These are phyloP conservation scores for Catalaphyllia jardinei DNA, from an alignment of 64 coral and sea anemone genomes.

Conservation along the genomic window DNA sequence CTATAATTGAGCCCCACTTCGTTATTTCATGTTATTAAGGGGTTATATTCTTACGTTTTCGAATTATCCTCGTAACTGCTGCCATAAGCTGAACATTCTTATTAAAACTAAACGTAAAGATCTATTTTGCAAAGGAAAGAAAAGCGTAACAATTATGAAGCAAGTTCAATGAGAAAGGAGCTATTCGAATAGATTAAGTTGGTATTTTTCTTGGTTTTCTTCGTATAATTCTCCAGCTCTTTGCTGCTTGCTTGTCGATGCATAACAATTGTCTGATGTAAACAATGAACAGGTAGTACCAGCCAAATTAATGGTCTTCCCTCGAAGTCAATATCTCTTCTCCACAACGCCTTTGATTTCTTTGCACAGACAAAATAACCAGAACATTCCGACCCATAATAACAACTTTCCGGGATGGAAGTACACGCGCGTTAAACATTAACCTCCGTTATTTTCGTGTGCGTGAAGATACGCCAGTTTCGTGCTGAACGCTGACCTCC, in stretches of 20 bases:
- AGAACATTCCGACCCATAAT: background rate
- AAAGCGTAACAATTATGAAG: too few relatives aligned
- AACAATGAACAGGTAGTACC: slow-evolving; percentile 74
- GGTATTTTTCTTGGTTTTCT: background rate
- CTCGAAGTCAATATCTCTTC: slow-evolving; percentile 20
- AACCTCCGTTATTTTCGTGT: background rate
- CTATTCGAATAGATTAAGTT: background rate
- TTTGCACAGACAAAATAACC: background rate
- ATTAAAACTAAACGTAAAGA: too few relatives aligned
- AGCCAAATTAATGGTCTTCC: slow-evolving; percentile 8
- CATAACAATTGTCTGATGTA: slow-evolving; percentile 69
- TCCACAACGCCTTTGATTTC: background rate
- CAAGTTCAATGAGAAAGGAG: too few relatives aligned
- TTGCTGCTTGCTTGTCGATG: slow-evolving; percentile 34
- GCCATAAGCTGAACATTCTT: background rate
- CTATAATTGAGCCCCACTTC: background rate
- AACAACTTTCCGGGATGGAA: background rate
- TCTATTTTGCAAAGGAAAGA: too few relatives aligned
- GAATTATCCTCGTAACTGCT: background rate
- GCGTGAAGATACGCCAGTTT: background rate
- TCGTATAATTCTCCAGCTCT: slow-evolving; percentile 16
- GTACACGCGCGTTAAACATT: background rate
- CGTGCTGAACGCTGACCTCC: background rate
- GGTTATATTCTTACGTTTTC: too few relatives aligned
- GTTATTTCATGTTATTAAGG: background rate